phyloP scores from a whole-genome alignment of 2,888 invertebrate genomes.

The Tholera decimalis region DNA sequence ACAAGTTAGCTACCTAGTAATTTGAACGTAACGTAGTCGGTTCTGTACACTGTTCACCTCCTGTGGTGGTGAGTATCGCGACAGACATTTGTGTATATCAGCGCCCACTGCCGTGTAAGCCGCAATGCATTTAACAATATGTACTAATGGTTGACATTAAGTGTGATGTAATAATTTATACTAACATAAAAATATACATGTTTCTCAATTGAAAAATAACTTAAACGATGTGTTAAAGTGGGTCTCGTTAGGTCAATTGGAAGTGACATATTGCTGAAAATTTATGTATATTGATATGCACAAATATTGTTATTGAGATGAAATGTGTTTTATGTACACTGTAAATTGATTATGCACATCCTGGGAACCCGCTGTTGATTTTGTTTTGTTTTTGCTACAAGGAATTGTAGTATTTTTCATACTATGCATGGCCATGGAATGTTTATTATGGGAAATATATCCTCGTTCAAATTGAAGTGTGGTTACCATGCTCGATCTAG shows the following conservation, averaged over 20 bases:
- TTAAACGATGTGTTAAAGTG: slow-evolving; percentile 64
- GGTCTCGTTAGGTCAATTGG: slow-evolving; percentile 76
- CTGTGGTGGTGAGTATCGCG: slow-evolving; percentile 46
- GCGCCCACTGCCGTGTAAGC: slow-evolving; percentile 83
- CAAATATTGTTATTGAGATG: slow-evolving; percentile 69
- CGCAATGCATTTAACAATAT: slow-evolving; percentile 87
- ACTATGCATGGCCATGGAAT: slow-evolving; percentile 89
- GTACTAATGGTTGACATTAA: slow-evolving; percentile 86
- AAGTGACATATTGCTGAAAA: slow-evolving; percentile 80
- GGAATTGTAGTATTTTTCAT: slow-evolving; percentile 80
- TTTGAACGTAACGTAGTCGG: slow-evolving; percentile 52
- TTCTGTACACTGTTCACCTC: slow-evolving; percentile 30
- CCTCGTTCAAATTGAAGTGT: slow-evolving; percentile 65
- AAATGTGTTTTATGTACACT: slow-evolving; percentile 81
- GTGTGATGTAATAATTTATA: slow-evolving; percentile 61
- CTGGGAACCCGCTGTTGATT: slow-evolving; percentile 81
- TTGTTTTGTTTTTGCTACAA: slow-evolving; percentile 81
- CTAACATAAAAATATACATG: slow-evolving; percentile 57
- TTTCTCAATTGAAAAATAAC: slow-evolving; percentile 63
- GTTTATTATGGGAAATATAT: slow-evolving; percentile 72
- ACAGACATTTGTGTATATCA: slow-evolving; percentile 63
- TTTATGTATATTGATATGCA: slow-evolving; percentile 74
- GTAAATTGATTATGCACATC: slow-evolving; percentile 86
- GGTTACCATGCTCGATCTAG: slow-evolving; percentile 72
- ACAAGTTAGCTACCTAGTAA: slow-evolving; percentile 65